Percentiles rank a stretch among this genome's conserved stretches.
Conservation (phyloP, 2,797 vertebrate species). For the Gobio occitaniae region DNA sequence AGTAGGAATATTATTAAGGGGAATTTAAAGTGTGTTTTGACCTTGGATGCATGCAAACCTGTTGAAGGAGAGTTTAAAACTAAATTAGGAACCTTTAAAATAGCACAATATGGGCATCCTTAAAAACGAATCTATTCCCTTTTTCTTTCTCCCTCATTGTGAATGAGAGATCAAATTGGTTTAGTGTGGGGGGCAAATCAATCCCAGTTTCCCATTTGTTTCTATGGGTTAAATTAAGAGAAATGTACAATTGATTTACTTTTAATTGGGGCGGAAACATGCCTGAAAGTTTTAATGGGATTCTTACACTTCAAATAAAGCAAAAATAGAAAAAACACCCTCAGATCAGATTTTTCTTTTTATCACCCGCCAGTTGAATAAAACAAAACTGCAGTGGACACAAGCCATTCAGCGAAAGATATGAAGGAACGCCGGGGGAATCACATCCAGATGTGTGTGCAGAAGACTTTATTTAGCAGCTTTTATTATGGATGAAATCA, state of each 20-base stretch:
- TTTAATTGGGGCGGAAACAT: neutral
- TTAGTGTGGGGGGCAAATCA: neutral
- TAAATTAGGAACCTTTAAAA: neutral
- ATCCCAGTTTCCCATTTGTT: neutral
- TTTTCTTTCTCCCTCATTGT: neutral
- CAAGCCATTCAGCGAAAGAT: constrained; percentile 3
- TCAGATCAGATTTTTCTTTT: constrained; percentile 6
- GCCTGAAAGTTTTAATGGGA: neutral
- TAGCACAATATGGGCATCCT: neutral
- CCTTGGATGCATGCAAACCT: no score
- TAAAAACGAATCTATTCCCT: neutral
- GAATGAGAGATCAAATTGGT: neutral
- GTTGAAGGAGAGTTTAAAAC: neutral
- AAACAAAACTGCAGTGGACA: constrained; percentile 15
- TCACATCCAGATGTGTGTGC: constrained; percentile 26
- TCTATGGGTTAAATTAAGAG: neutral
- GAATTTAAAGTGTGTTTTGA: no score
- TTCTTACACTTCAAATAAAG: neutral
- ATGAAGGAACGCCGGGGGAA: constrained; percentile 6
- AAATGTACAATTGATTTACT: neutral
- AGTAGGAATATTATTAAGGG: no score
- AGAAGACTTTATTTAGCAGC: constrained; percentile 8
- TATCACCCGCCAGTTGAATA: constrained; percentile 9
- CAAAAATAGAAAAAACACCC: neutral
- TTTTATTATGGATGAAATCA: constrained; percentile 27